A percentile compares a stretch with the other conserved stretches of the same genome.
Conservation (phyloP, 2,113 vertebrate species). For the Neolamprologus variostigma region DNA sequence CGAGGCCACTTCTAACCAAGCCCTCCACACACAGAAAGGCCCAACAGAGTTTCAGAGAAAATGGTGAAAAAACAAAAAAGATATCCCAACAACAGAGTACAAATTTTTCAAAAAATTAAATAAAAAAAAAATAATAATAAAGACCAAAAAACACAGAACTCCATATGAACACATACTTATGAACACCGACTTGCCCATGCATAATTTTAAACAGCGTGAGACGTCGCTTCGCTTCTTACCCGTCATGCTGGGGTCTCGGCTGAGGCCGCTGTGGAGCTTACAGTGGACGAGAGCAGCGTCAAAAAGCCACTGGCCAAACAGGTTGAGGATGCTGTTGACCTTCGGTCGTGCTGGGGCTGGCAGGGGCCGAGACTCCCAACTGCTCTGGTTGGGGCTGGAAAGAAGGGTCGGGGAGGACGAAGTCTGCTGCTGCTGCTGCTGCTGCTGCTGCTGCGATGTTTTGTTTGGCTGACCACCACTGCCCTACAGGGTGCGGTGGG, state of each 20-base stretch:
- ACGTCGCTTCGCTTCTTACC: slow-evolving; percentile 74
- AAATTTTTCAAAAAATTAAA: background rate
- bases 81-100: slow-evolving; percentile 28
- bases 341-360: slow-evolving; percentile 89
- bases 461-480: slow-evolving; percentile 81
- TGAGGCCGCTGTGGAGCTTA: slow-evolving; percentile 93
- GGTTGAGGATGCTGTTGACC: slow-evolving; percentile 97
- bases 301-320: slow-evolving; percentile 95
- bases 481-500: slow-evolving; percentile 57
- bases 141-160: slow-evolving; percentile 26
- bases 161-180: slow-evolving; percentile 34
- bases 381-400: slow-evolving; percentile 91
- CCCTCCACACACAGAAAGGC: slow-evolving; percentile 47
- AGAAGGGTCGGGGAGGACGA: slow-evolving; percentile 85
- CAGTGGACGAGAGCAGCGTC: slow-evolving; percentile 94
- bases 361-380: slow-evolving; percentile 85
- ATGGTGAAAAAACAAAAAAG: slow-evolving; percentile 36
- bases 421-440: slow-evolving; percentile 82
- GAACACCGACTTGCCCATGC: slow-evolving; percentile 52
- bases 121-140: background rate
- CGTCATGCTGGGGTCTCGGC: slow-evolving; percentile 93
- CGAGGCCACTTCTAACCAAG: slow-evolving; percentile 58
- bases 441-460: slow-evolving; percentile 76
- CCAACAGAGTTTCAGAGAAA: slow-evolving; percentile 35
- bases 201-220: background rate